These are phyloP conservation scores for Cervus canadensis DNA, from an alignment of 2,113 vertebrate species.

Conservation along the genomic window DNA sequence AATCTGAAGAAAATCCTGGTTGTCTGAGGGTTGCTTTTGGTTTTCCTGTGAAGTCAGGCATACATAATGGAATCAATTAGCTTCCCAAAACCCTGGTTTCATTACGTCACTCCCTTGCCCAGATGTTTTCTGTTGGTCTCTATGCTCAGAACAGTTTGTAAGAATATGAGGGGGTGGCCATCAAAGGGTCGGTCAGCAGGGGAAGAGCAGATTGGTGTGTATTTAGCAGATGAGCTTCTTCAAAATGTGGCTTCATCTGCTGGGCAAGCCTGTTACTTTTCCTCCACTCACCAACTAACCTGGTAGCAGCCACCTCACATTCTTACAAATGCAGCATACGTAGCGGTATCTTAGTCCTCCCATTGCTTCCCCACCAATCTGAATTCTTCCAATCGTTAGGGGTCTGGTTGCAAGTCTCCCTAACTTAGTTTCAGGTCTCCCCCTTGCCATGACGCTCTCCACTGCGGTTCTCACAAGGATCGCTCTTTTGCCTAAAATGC, in stretches of 20 bases:
- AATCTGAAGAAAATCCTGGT: conserved; percentile 77
- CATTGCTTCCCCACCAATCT: not conserved
- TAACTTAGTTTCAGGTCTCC: not conserved
- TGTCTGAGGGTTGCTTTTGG: conserved; percentile 89
- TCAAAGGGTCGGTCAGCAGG: not conserved
- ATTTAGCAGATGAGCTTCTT: not conserved
- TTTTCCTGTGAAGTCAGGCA: conserved; percentile 79
- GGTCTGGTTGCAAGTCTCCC: not conserved
- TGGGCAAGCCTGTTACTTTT: not conserved
- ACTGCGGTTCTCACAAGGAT: not conserved
- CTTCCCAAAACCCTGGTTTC: not conserved
- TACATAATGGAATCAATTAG: not conserved
- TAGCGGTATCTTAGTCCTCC: not conserved
- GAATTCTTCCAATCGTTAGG: not conserved
- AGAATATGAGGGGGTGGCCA: not conserved
- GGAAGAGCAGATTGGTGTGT: not conserved
- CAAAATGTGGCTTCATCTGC: not conserved
- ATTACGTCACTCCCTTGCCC: not conserved
- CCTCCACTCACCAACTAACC: not conserved
- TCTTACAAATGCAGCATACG: not conserved
- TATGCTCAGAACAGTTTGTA: not conserved
- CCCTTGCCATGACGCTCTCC: not conserved
- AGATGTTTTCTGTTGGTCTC: not conserved
- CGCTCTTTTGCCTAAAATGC: not conserved
- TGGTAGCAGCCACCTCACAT: not conserved